These are phyloP conservation scores for Oryctolagus cuniculus DNA, from an alignment of 2,113 vertebrate genomes.

Conservation along the genomic window DNA sequence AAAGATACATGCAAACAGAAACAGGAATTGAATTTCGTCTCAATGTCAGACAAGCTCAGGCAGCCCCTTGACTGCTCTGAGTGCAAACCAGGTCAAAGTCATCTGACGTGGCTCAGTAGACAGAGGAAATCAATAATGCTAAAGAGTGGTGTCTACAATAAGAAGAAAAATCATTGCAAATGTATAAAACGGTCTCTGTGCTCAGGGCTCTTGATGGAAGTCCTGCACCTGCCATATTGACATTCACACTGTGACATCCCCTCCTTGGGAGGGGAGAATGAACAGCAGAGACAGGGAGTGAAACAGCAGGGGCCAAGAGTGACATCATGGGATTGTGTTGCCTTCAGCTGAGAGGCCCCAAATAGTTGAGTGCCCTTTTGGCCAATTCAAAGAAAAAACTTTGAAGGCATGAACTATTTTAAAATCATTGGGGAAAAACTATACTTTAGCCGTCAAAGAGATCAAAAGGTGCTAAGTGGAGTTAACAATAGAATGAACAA, in stretches of 20 bases:
- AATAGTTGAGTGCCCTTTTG: neutral
- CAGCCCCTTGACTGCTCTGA: slow-evolving; percentile 59
- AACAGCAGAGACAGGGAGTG: neutral
- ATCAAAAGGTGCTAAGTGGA: neutral
- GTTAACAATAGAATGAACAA: slow-evolving; percentile 4
- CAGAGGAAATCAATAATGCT: slow-evolving; percentile 86
- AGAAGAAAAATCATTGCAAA: slow-evolving; percentile 77
- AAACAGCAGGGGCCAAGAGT: too few relatives aligned
- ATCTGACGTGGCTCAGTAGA: slow-evolving; percentile 67
- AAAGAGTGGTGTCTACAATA: slow-evolving; percentile 61
- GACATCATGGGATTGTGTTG: neutral
- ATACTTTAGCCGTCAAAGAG: neutral
- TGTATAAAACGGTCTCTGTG: slow-evolving; percentile 53
- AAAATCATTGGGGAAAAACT: neutral
- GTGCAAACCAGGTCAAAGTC: slow-evolving; percentile 86
- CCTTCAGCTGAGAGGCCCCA: neutral
- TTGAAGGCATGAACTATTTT: neutral
- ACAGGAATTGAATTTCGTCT: slow-evolving; percentile 69
- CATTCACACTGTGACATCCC: slow-evolving; percentile 10
- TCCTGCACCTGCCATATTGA: neutral
- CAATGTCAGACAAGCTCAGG: slow-evolving; percentile 72
- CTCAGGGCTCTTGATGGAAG: slow-evolving; percentile 51
- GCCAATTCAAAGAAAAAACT: slow-evolving; percentile 28
- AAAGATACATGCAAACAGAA: slow-evolving; percentile 68
- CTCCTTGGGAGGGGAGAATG: neutral